phyloP scores from a whole-genome alignment of 1,140 invertebrate species.

The Brachionus calyciflorus region DNA sequence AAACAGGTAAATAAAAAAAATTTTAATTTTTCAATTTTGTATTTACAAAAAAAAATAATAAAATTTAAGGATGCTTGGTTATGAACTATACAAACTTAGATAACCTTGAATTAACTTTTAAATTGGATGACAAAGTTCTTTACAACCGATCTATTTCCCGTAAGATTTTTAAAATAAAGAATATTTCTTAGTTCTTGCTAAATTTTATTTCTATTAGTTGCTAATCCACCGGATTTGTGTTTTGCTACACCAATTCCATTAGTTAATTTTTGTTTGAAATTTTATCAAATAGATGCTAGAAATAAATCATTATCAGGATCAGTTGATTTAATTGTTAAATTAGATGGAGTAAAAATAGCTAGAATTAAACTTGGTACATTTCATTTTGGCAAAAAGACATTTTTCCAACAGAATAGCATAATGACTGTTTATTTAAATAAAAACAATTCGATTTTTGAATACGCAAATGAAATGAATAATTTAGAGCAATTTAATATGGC shows the following conservation, averaged over 20 bases:
- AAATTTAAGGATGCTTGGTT: constrained; percentile 8
- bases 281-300: constrained; percentile 25
- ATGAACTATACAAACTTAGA: constrained; percentile 36
- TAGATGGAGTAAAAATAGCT: constrained; percentile 17
- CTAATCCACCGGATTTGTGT: constrained; percentile 9
- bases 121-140: neutral
- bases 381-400: constrained; percentile 3
- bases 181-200: neutral
- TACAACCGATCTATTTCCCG: constrained; percentile 21
- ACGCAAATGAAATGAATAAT: neutral
- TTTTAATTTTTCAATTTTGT: neutral
- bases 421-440: neutral
- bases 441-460: neutral
- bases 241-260: neutral
- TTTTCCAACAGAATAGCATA: neutral
- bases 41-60: neutral
- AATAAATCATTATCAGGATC: constrained; percentile 22
- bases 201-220: neutral
- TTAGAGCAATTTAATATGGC: neutral
- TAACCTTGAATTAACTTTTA: neutral
- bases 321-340: constrained; percentile 23
- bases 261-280: constrained; percentile 2
- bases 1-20: constrained; percentile 10
- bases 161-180: neutral
- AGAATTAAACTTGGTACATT: constrained; percentile 33